phyloP scores from a whole-genome alignment of 2,888 invertebrate genomes.

The Aleiodes alternator region DNA sequence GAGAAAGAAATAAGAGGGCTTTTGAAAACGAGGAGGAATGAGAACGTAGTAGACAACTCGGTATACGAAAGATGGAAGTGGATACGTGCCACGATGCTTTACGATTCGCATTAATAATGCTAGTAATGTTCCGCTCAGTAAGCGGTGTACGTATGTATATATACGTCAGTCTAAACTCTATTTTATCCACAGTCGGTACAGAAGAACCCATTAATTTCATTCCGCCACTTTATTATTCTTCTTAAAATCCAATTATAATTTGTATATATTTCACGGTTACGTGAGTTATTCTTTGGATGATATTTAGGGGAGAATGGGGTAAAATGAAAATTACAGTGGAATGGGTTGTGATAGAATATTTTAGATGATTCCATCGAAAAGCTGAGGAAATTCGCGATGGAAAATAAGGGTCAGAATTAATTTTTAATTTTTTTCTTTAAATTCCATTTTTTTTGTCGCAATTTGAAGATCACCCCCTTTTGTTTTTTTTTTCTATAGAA shows the following conservation, averaged over 20 bases:
- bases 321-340: too few relatives aligned
- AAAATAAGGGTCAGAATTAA: not conserved
- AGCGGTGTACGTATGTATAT: conserved; percentile 50
- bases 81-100: conserved; percentile 61
- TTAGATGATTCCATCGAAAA: too few relatives aligned
- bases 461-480: too few relatives aligned
- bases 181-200: conserved; percentile 1
- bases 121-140: conserved; percentile 63
- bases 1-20: not conserved
- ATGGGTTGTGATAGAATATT: too few relatives aligned
- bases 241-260: not conserved
- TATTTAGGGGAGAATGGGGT: too few relatives aligned
- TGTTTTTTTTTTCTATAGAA: too few relatives aligned
- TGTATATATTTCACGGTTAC: too few relatives aligned
- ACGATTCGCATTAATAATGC: conserved; percentile 65
- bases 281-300: too few relatives aligned
- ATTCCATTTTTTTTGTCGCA: not conserved
- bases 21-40: conserved; percentile 4
- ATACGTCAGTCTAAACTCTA: not conserved
- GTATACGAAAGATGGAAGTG: conserved; percentile 39
- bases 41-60: conserved; percentile 35
- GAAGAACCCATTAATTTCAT: not conserved
- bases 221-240: not conserved
- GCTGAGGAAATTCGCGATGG: too few relatives aligned
- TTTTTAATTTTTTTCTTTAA: not conserved